Evolutionary conservation across 1,140 invertebrate species (phyloP), one percentile per base, ranked within the genome.

Genomic region (Ctenoplectra terminalis): DNA sequence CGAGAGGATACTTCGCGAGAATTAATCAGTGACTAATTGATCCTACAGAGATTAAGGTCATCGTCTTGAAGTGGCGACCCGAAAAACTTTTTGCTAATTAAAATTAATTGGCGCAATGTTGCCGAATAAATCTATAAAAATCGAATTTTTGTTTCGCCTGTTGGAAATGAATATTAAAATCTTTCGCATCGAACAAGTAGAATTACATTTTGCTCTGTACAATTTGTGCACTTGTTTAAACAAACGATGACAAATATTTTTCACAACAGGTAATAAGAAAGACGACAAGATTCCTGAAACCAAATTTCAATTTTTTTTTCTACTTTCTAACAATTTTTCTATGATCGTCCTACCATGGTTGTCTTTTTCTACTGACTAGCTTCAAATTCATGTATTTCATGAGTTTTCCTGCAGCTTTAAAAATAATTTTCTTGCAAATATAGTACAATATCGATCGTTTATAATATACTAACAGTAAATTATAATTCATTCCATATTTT

Each of bases 1-100:
- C 60, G 73, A 83, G 84, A 84, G 70, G 58, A 82, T 86, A 83
- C 88, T 89, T 88, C 69, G 73, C 70, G 76, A 85, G 72, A 82
- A 84, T 90, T 91, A 90, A 90, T 85, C 69, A 84, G 73, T 48
- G 82, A 84, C 84, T 90, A 90, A 90, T 90, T 90, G 89, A 90
- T 84, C 52, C 64, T 80, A 46, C 52, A 74, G 67, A 84, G 83
- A 90, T 89, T 89, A 89, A 89, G 60, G 75, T 77, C 66, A 88
- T 82, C 75, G 58, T 75, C 75, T 78, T 46, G 52, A 72, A 75
- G 63, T 61, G 67, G 23, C 61, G 56, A 63, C 48, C 50, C 50
- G 54, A 56, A 48, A 81, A 60, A 79, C 52, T 66, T 76, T 84
- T 60, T 43, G 70, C 58, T 82, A 81, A 82, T 77, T 87, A 61